phyloP scores from a whole-genome alignment of 1,140 invertebrate genomes.

The Panagrolaimus sp. region DNA sequence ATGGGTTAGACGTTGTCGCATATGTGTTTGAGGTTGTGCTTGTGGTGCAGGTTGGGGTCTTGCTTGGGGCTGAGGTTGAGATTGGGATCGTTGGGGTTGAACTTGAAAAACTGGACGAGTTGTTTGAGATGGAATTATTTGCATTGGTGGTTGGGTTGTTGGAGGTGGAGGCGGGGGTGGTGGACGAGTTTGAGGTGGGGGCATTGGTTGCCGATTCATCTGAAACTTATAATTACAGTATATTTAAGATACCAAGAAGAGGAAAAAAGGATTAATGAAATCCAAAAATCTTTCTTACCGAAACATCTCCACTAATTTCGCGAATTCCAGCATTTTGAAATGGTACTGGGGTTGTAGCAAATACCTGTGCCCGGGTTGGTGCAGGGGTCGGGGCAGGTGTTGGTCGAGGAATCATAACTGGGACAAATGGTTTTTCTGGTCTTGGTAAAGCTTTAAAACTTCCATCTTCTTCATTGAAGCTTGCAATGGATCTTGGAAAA shows the following conservation, averaged over 20 bases:
- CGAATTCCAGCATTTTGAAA: neutral
- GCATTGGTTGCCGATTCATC: neutral
- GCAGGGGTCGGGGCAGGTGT: constrained; percentile 15
- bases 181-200: neutral
- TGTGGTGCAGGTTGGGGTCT: neutral
- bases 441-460: neutral
- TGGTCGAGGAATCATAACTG: neutral
- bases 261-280: no score
- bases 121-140: constrained; percentile 7
- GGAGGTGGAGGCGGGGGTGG: neutral
- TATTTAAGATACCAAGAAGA: no score
- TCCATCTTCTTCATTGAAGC: constrained; percentile 7
- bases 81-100: neutral
- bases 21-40: constrained; percentile 8
- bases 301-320: neutral
- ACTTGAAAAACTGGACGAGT: neutral
- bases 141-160: neutral
- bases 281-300: no score
- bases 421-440: neutral
- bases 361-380: neutral
- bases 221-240: no score
- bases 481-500: neutral
- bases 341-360: constrained; percentile 7
- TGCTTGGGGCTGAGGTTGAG: neutral
- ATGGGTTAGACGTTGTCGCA: constrained; percentile 27